Evolutionary conservation across 2,888 invertebrate genomes (phyloP), one percentile per base, ranked within the genome.

Genomic region (Diarsia rubi): DNA sequence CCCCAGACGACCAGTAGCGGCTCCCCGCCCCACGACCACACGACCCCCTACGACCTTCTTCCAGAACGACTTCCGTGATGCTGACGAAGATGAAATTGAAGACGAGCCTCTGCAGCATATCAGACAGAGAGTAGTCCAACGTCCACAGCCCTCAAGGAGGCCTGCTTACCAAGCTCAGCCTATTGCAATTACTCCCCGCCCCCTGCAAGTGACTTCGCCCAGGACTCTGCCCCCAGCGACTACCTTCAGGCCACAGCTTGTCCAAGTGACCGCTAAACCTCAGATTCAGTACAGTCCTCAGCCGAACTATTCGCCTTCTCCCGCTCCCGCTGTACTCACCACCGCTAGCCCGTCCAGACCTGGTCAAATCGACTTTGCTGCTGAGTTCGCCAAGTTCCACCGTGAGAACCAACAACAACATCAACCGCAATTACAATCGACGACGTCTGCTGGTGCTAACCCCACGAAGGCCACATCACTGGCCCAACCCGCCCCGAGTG

Each of bases 371-470:
- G 98, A 98, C 92, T 98, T 98, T 83, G 98, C 98, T 76, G 97
- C 97, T 54, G 98, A 98, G 93, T 98, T 98, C 88, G 98, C 98
- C 79, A 97, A 97, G 89, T 98, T 98, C 97, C 97, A 98, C 90
- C 96, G 97, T 52, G 97, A 98, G 64, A 97, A 97, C 91, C 97
- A 97, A 89, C 97, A 97, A 89, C 97, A 97, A 82, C 97, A 37
- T 37, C 37, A 37, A 37, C 54, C 24, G 14, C 24, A 97, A 77
- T 97, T 68, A 19, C 74, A 81, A n/a, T 81, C 97, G 73, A 97
- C 95, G 71, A 94, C 91, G 0, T 91, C 94, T 9, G 90, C 89
- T 14, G 90, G 93, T n/a, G 89, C 93, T n/a, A 92, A 90, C 72
- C 91, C 94, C 24, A 91, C 95, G 1, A 96, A 95, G 85, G 88